Conservation (phyloP, 2,888 invertebrate species). For the Prostheceraeus crozeri region DNA sequence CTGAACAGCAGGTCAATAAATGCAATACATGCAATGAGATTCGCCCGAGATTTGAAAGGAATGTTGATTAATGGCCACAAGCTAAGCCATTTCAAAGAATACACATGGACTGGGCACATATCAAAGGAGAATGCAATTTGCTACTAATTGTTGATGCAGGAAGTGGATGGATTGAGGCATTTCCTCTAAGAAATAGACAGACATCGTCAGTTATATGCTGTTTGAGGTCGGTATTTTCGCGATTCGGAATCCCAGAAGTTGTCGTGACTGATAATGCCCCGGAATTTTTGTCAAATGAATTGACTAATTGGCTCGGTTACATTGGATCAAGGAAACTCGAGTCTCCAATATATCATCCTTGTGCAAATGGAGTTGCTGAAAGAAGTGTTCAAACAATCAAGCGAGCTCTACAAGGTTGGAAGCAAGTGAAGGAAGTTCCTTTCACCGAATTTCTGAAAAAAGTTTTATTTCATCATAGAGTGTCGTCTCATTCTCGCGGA, state of each 20-base stretch:
- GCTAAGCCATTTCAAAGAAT: slow-evolving; percentile 27
- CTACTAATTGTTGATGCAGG: slow-evolving; percentile 34
- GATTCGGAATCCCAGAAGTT: slow-evolving; percentile 32
- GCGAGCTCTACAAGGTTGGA: slow-evolving; percentile 20
- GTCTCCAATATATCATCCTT: slow-evolving; percentile 22
- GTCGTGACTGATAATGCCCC: slow-evolving; percentile 34
- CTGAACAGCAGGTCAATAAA: neutral
- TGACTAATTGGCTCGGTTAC: neutral
- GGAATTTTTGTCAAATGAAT: slow-evolving; percentile 8
- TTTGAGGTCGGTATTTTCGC: slow-evolving; percentile 31
- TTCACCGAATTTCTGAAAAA: slow-evolving; percentile 21
- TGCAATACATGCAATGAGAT: slow-evolving; percentile 16
- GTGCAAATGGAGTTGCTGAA: slow-evolving; percentile 22
- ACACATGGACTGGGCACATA: slow-evolving; percentile 31
- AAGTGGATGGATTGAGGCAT: slow-evolving; percentile 35
- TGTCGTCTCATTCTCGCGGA: slow-evolving; percentile 7
- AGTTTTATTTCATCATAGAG: slow-evolving; percentile 31
- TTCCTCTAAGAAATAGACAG: slow-evolving; percentile 8
- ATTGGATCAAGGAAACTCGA: slow-evolving; percentile 9
- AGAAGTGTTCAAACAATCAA: slow-evolving; percentile 29
- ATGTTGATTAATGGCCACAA: slow-evolving; percentile 25
- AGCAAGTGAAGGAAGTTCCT: no score
- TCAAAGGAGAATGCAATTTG: slow-evolving; percentile 29
- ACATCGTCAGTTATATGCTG: slow-evolving; percentile 22
- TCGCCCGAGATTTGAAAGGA: no score